These are phyloP conservation scores for Yasuhikotakia modesta DNA, from an alignment of 2,797 vertebrate species.

Conservation along the genomic window DNA sequence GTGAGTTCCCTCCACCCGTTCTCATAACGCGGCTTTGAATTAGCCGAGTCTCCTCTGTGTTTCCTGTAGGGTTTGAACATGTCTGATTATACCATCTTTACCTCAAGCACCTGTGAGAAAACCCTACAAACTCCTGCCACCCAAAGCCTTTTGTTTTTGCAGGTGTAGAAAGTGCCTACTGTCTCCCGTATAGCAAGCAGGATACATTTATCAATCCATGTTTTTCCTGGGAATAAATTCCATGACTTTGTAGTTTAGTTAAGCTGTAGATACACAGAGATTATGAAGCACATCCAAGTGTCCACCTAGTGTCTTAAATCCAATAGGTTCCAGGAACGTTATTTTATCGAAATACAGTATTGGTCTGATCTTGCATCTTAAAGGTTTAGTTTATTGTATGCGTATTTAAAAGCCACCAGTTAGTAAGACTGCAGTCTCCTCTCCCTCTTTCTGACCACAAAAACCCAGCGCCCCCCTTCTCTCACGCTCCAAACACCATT, in stretches of 20 bases:
- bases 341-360: no score
- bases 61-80: slow-evolving; percentile 31
- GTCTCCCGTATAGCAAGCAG: slow-evolving; percentile 38
- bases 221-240: neutral
- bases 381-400: slow-evolving; percentile 33
- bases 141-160: slow-evolving; percentile 85
- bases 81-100: neutral
- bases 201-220: neutral
- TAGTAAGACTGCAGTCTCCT: no score
- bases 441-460: slow-evolving; percentile 66
- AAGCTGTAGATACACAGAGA: slow-evolving; percentile 1
- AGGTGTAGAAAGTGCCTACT: slow-evolving; percentile 76
- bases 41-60: slow-evolving; percentile 25
- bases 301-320: slow-evolving; percentile 1
- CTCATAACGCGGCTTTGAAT: slow-evolving; percentile 26
- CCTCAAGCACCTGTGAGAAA: slow-evolving; percentile 21
- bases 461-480: slow-evolving; percentile 49
- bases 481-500: slow-evolving; percentile 63
- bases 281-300: slow-evolving; percentile 1
- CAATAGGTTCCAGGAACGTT: no score
- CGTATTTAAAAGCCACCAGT: slow-evolving; percentile 66
- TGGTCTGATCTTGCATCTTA: slow-evolving; percentile 36
- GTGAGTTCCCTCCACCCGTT: slow-evolving; percentile 31
- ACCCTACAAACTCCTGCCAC: slow-evolving; percentile 7
- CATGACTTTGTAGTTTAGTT: neutral